Conservation (phyloP, 2,113 vertebrate genomes). For the Pheucticus melanocephalus region DNA sequence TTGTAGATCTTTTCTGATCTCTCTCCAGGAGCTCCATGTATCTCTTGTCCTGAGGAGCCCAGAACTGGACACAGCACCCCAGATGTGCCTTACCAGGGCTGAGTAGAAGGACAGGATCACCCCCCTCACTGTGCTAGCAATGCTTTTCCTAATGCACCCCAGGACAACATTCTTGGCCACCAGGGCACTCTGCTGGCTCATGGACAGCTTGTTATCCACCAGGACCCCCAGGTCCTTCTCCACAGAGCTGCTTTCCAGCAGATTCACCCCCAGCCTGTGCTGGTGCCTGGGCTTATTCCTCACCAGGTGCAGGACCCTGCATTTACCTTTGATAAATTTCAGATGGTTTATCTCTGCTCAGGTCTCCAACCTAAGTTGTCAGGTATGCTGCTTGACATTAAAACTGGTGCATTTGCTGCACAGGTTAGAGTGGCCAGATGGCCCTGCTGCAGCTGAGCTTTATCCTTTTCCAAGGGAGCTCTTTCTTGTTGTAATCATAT, state of each 20-base stretch:
- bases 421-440: background rate
- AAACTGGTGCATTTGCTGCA: background rate
- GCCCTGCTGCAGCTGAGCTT: background rate
- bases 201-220: background rate
- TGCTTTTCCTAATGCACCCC: background rate
- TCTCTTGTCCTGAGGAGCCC: background rate
- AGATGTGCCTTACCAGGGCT: too few species aligned
- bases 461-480: background rate
- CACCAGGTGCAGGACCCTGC: background rate
- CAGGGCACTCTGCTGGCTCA: background rate
- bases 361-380: background rate
- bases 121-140: accelerated
- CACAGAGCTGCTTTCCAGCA: background rate
- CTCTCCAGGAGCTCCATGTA: background rate
- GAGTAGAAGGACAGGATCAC: background rate
- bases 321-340: background rate
- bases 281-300: background rate
- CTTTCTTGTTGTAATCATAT: too few species aligned
- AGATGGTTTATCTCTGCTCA: background rate
- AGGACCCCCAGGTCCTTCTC: background rate
- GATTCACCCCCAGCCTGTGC: background rate
- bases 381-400: background rate
- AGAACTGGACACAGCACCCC: background rate
- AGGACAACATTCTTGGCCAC: background rate
- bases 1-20: background rate